Conservation (phyloP, 2,888 invertebrate species). For the Ichneumoninae sp. region DNA sequence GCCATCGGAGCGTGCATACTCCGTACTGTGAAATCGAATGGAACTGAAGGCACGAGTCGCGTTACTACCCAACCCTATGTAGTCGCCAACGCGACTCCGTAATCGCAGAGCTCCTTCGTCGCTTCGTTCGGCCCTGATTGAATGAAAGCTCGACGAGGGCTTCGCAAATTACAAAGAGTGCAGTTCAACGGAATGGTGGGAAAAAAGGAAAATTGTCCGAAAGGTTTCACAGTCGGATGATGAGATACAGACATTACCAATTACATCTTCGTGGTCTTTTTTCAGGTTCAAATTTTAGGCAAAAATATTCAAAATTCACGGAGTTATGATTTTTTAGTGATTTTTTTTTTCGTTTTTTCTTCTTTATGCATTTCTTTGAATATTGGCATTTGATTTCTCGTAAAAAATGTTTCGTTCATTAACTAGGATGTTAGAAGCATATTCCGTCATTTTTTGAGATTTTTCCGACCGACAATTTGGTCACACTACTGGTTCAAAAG, state of each 20-base stretch:
- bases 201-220: constrained; percentile 6
- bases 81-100: not conserved
- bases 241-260: not conserved
- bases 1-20: not conserved
- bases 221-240: not conserved
- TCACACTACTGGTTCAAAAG: too few relatives aligned
- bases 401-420: too few relatives aligned
- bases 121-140: not conserved
- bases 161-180: constrained; percentile 54
- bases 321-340: too few relatives aligned
- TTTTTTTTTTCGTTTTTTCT: too few relatives aligned
- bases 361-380: too few relatives aligned
- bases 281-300: too few relatives aligned
- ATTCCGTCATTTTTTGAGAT: too few relatives aligned
- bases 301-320: too few relatives aligned
- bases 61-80: not conserved
- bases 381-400: too few relatives aligned
- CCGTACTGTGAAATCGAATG: not conserved
- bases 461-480: too few relatives aligned
- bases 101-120: constrained; percentile 2
- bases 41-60: not conserved
- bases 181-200: constrained; percentile 28
- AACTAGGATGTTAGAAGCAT: too few relatives aligned
- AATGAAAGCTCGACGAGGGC: constrained; percentile 10
- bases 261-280: too few relatives aligned